Percentiles rank a stretch among this genome's conserved stretches.
Evolutionary conservation across 2,113 vertebrate genomes (phyloP).

Genomic region (Globicephala melas): DNA sequence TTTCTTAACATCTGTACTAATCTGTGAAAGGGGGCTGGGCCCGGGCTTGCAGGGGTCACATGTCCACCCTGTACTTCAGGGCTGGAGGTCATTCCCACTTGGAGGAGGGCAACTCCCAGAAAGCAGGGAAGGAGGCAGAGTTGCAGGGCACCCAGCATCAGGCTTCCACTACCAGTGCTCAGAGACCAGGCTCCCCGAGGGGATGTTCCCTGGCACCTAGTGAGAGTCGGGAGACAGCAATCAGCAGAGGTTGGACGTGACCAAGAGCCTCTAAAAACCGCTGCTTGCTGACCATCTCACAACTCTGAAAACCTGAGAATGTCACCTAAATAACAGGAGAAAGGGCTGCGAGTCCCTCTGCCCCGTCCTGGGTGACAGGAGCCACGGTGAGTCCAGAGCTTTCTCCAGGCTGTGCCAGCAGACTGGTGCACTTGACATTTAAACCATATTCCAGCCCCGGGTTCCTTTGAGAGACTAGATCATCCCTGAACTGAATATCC

Average conservation of each 20-base stretch:
- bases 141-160: fast-evolving
- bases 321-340: neutral
- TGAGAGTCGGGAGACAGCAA: fast-evolving
- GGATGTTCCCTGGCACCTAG: fast-evolving
- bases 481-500: neutral
- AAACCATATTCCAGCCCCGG: neutral
- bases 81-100: no score
- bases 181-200: neutral
- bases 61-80: no score
- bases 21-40: neutral
- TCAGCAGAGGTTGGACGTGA: neutral
- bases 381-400: neutral
- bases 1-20: neutral
- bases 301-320: neutral
- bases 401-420: neutral
- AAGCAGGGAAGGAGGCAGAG: neutral
- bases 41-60: neutral
- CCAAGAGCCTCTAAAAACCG: neutral
- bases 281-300: neutral
- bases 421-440: neutral
- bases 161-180: fast-evolving
- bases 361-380: no score
- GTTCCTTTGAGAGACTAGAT: neutral
- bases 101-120: neutral
- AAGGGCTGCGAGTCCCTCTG: neutral